Evolutionary conservation across 2,797 vertebrate species (phyloP).

Genomic region (Leptodactylus fallax): DNA sequence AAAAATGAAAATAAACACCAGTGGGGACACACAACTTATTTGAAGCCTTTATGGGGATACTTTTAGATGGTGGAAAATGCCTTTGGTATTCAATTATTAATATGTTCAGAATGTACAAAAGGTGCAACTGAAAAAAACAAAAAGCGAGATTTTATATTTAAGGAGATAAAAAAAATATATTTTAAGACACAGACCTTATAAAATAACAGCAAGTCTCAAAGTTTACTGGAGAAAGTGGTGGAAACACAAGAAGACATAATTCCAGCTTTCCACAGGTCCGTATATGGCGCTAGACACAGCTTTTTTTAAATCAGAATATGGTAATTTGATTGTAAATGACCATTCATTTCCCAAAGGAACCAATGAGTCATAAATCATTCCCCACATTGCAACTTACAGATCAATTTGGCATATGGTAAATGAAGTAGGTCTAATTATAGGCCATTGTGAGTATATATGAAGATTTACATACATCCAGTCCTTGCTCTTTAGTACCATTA

Average conservation of each 20-base stretch:
- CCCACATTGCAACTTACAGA: neutral
- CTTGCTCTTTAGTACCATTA: constrained; percentile 10
- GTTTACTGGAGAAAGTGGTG: neutral
- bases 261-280: neutral
- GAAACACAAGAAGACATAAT: neutral
- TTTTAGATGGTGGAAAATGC: too few relatives aligned
- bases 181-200: neutral
- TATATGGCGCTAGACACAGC: neutral
- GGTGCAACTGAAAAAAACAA: neutral
- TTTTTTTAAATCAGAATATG: neutral
- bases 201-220: neutral
- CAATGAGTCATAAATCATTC: constrained; percentile 31
- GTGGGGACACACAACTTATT: too few relatives aligned
- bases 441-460: neutral
- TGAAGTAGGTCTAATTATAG: constrained; percentile 22
- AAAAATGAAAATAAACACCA: too few relatives aligned
- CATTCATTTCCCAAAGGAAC: constrained; percentile 10
- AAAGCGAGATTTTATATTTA: neutral
- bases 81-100: too few relatives aligned
- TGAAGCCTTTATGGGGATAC: too few relatives aligned
- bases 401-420: constrained; percentile 11
- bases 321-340: constrained; percentile 25
- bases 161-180: neutral
- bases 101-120: too few relatives aligned
- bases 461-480: neutral